Evolutionary conservation across 2,797 vertebrate species (phyloP).

Genomic region (Cryptoblepharus egeriae): DNA sequence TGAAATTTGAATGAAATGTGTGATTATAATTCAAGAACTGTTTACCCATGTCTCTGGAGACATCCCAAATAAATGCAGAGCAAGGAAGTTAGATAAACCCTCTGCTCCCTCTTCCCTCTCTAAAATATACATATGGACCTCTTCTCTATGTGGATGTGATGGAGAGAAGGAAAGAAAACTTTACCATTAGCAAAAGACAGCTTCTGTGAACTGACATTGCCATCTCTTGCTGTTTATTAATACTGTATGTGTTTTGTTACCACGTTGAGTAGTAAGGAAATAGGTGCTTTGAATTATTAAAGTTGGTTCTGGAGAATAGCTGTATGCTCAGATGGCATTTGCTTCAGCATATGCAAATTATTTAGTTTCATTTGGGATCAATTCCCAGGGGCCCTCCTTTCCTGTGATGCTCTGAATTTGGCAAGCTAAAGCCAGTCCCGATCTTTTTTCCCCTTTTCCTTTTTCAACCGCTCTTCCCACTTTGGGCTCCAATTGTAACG

Average conservation of each 20-base stretch:
- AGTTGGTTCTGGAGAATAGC: constrained; percentile 79
- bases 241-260: constrained; percentile 66
- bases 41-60: constrained; percentile 84
- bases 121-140: constrained; percentile 4
- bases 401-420: constrained; percentile 82
- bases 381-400: constrained; percentile 81
- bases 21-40: constrained; percentile 92
- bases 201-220: constrained; percentile 38
- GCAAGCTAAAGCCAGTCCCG: constrained; percentile 71
- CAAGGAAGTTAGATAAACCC: constrained; percentile 75
- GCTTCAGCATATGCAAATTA: constrained; percentile 85
- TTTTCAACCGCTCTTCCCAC: neutral
- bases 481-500: constrained; percentile 49
- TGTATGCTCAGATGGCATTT: constrained; percentile 78
- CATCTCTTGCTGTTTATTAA: constrained; percentile 58
- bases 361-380: constrained; percentile 86
- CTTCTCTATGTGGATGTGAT: constrained; percentile 11
- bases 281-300: constrained; percentile 84
- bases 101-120: constrained; percentile 48
- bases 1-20: constrained; percentile 94
- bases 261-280: constrained; percentile 73
- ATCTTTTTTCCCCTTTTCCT: constrained; percentile 19
- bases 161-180: constrained; percentile 50
- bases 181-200: constrained; percentile 48
- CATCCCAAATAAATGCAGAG: constrained; percentile 73